phyloP scores from a whole-genome alignment of 2,113 vertebrate species.

The Ailuropoda melanoleuca region DNA sequence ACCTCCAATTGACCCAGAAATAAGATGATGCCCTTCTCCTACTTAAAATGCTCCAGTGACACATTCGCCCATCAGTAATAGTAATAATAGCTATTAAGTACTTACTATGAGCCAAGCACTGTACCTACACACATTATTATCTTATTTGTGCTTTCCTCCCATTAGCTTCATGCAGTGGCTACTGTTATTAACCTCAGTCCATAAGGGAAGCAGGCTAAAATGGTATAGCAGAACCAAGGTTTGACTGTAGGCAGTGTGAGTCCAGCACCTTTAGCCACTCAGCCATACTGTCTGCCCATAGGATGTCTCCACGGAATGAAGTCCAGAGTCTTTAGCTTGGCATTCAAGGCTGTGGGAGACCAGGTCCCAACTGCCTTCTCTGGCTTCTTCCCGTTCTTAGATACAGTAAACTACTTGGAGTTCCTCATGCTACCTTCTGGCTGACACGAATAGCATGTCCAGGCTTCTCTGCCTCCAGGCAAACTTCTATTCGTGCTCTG shows the following conservation, averaged over 20 bases:
- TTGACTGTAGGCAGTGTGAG: background rate
- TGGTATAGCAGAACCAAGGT: background rate
- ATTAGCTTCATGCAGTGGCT: background rate
- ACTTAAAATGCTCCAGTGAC: slow-evolving; percentile 13
- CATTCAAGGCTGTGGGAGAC: background rate
- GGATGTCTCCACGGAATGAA: background rate
- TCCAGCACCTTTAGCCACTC: background rate
- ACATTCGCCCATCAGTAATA: background rate
- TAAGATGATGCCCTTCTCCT: background rate
- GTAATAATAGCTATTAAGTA: background rate
- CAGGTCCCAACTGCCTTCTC: background rate
- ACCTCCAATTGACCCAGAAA: background rate
- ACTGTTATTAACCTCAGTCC: slow-evolving; percentile 57
- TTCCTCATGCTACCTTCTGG: background rate
- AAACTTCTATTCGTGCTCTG: background rate
- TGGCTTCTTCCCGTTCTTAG: background rate
- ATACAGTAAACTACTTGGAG: background rate
- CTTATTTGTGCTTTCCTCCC: background rate
- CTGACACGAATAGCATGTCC: background rate
- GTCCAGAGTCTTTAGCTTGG: background rate
- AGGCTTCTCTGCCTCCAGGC: background rate
- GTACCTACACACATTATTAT: slow-evolving; percentile 32
- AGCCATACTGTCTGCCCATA: background rate
- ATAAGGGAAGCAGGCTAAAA: background rate
- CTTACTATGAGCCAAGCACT: slow-evolving; percentile 21